phyloP scores from a whole-genome alignment of 2,113 vertebrate genomes.

The Vireo altiloquus region DNA sequence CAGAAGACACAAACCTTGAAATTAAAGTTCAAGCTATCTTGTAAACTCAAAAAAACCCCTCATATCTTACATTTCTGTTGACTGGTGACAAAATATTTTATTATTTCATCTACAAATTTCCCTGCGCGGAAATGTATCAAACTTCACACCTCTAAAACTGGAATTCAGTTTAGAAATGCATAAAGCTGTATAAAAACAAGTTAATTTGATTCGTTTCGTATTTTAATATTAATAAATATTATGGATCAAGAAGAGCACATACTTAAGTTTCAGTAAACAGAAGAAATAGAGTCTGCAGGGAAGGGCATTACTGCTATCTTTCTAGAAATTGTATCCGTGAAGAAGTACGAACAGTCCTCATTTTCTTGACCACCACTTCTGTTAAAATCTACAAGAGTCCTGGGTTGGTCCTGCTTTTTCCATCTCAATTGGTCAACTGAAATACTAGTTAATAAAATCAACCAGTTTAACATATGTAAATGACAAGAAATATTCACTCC shows the following conservation, averaged over 20 bases:
- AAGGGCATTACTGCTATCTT: neutral
- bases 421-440: neutral
- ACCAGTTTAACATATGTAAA: neutral
- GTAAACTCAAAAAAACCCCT: neutral
- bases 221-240: neutral
- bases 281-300: neutral
- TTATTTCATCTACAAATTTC: neutral
- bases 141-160: neutral
- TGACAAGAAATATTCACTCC: neutral
- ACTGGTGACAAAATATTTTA: neutral
- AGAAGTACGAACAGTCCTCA: neutral
- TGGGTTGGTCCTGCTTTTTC: neutral
- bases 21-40: neutral
- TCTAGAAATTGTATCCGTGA: neutral
- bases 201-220: neutral
- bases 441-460: neutral
- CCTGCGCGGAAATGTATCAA: neutral
- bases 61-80: neutral
- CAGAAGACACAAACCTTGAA: neutral
- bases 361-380: neutral
- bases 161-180: neutral
- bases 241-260: neutral
- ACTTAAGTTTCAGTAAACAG: neutral
- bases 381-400: neutral
- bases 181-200: neutral